These are phyloP conservation scores for Echinarachnius parma DNA, from an alignment of 53 echinoderm and acorn worm species.

Conservation along the genomic window DNA sequence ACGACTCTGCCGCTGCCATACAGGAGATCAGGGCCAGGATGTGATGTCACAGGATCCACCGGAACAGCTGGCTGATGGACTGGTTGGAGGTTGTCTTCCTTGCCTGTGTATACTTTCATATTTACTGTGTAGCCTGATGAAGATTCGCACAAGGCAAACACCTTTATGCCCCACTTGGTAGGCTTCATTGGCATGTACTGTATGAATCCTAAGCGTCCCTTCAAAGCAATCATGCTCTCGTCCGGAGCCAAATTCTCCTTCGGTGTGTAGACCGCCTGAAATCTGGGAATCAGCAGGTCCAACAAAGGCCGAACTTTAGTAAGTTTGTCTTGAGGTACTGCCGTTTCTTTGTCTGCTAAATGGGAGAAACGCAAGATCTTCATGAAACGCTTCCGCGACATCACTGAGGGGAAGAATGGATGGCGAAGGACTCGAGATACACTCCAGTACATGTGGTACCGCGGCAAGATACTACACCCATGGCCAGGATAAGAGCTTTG, in stretches of 20 bases:
- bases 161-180: slow-evolving; percentile 52
- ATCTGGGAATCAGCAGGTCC: slow-evolving; percentile 25
- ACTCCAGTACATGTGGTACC: too few species aligned
- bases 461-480: too few species aligned
- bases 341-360: too few species aligned
- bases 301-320: too few species aligned
- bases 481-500: too few species aligned
- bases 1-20: slow-evolving; percentile 37
- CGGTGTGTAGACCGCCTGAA: slow-evolving; percentile 11
- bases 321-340: too few species aligned
- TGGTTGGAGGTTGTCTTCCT: background rate
- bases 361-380: too few species aligned
- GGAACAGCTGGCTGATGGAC: background rate
- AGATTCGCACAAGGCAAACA: slow-evolving; percentile 26
- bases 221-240: slow-evolving; percentile 39
- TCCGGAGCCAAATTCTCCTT: slow-evolving; percentile 27
- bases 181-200: slow-evolving; percentile 51
- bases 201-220: slow-evolving; percentile 10
- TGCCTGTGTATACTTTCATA: slow-evolving; percentile 33
- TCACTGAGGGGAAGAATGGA: too few species aligned
- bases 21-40: too few species aligned
- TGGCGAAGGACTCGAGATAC: too few species aligned
- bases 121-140: slow-evolving; percentile 30
- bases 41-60: too few species aligned
- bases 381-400: too few species aligned